Evolutionary conservation across 1,140 invertebrate species (phyloP), one percentile per base, ranked within the genome.

Genomic region (Drosophila kikkawai): DNA sequence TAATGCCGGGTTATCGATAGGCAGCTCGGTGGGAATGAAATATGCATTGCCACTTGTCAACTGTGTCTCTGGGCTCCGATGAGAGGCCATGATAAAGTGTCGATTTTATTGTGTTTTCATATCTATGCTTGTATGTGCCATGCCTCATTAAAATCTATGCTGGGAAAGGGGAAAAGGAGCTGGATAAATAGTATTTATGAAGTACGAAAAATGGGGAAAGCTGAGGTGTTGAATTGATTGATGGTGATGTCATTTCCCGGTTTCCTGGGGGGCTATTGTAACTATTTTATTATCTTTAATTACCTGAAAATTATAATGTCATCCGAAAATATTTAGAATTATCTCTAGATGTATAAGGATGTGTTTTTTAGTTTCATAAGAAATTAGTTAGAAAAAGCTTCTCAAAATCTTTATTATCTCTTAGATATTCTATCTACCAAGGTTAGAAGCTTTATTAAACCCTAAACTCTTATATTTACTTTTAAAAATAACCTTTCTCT

Each of bases 21-120:
- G 69, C 69, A 50, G 53, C 65, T 48, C 42, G 13, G 51, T 59
- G 13, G 41, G 29, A 70, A 51, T 73, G 69, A 73, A 73, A 73
- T 73, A 73, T 73, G 42, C 37, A 59, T 50, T 73, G 53, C 53
- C 37, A 73, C 69, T 73, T 73, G 67, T 73, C 69, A 71, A 37
- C 29, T 26, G 4, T 37, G 32, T 39, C 64, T 37, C 19, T 55
- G 39, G 9, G 22, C 13, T 7, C 36, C 34, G 69, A 59, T 42
- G 69, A 71, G 17, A 57, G 42, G 29, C 32, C 11, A 29, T 51
- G 70, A 74, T 60, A 60, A 47, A 74, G 70, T 74, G 70, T 48
- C 53, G 37, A 42, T 50, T 73, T 60, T 37, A 50, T 71, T 26
- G 39, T 45, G 32, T 26, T 17, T 26, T n/a, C 63, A 9, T 36